Conservation (phyloP, 2,113 vertebrate genomes). For the Egretta garzetta region DNA sequence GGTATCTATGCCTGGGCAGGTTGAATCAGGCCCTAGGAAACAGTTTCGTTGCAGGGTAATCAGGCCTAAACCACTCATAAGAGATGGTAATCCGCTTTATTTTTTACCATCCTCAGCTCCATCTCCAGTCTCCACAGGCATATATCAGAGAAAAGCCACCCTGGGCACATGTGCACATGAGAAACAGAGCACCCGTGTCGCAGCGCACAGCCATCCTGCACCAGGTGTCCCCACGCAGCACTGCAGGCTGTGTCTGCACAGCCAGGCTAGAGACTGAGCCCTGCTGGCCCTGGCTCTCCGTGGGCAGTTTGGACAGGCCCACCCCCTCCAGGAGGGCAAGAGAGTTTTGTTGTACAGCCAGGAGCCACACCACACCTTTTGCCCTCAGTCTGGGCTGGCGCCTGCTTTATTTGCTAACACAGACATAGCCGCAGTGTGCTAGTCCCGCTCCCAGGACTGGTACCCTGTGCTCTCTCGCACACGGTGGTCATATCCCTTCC, state of each 20-base stretch:
- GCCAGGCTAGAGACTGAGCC: not conserved
- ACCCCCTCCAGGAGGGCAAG: not conserved
- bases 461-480: not conserved
- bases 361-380: rapidly evolving
- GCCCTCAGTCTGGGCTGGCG: not conserved
- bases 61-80: not conserved
- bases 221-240: rapidly evolving
- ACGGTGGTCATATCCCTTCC: not conserved
- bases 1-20: not conserved
- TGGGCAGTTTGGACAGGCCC: not conserved
- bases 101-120: not conserved
- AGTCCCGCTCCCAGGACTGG: not conserved
- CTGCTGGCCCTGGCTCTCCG: rapidly evolving
- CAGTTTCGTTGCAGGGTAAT: not conserved
- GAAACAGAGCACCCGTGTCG: not conserved
- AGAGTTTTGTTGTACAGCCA: not conserved
- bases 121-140: not conserved
- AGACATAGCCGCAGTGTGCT: rapidly evolving
- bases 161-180: not conserved
- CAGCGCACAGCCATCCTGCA: rapidly evolving
- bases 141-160: not conserved
- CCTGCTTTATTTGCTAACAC: not conserved
- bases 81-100: not conserved
- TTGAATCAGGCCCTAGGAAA: not conserved
- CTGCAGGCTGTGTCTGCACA: not conserved